Evolutionary conservation across 2,888 invertebrate genomes (phyloP).

Genomic region (Leptothorax acervorum): DNA sequence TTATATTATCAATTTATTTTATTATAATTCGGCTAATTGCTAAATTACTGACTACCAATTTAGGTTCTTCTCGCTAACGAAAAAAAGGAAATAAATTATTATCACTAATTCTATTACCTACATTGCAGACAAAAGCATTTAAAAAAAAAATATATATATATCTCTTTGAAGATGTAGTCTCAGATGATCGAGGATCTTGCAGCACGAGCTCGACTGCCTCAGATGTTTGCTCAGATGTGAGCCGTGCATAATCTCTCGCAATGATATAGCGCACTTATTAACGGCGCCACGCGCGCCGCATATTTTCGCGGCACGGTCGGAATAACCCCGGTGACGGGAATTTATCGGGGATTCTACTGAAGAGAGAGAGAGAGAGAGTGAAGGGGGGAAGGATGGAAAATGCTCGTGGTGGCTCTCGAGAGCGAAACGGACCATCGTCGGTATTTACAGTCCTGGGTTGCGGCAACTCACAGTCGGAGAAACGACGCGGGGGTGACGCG

Average conservation of each 20-base stretch:
- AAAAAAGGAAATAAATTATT: background rate
- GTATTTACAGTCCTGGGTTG: conserved; percentile 68
- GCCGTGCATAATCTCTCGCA: conserved; percentile 42
- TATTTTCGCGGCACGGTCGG: conserved; percentile 49
- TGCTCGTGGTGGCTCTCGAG: conserved; percentile 6
- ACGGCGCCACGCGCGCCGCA: conserved; percentile 51
- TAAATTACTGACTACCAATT: background rate
- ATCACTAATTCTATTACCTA: background rate
- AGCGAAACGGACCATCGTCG: conserved; percentile 54
- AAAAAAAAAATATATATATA: background rate
- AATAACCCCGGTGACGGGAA: conserved; percentile 49
- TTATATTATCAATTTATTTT: background rate
- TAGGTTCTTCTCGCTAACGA: background rate
- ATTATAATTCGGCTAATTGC: background rate
- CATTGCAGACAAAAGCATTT: background rate
- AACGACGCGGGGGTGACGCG: conserved; percentile 48
- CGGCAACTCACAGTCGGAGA: conserved; percentile 57
- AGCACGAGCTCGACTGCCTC: conserved; percentile 5
- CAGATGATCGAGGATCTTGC: conserved; percentile 19
- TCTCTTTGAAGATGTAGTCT: background rate
- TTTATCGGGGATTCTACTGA: conserved; percentile 44
- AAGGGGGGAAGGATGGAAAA: background rate
- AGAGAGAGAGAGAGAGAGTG: background rate
- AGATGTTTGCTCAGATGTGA: conserved; percentile 52
- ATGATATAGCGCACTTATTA: conserved; percentile 54